Percentiles rank a stretch among this genome's conserved stretches.
Evolutionary conservation across 2,888 invertebrate genomes (phyloP).

Genomic region (Dolichomitus sp.): DNA sequence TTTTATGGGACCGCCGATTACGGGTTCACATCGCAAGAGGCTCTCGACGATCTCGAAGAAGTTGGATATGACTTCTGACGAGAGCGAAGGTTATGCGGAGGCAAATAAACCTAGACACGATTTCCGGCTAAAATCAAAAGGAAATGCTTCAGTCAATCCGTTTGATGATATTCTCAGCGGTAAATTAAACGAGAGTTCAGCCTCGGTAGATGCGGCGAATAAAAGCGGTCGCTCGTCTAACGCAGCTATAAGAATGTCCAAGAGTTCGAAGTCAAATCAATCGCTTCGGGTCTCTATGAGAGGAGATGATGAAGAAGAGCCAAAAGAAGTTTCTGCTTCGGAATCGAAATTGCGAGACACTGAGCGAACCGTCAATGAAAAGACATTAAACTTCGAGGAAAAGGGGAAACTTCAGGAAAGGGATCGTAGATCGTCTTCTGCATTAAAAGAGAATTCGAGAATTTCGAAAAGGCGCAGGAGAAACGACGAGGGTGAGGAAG

Average conservation of each 20-base stretch:
- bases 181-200: slow-evolving; percentile 6
- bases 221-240: background rate
- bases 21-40: slow-evolving; percentile 24
- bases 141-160: slow-evolving; percentile 49
- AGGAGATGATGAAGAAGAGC: background rate
- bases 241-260: background rate
- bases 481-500: background rate
- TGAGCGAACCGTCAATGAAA: background rate
- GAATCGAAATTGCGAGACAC: background rate
- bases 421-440: background rate
- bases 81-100: slow-evolving; percentile 33
- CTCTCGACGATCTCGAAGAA: slow-evolving; percentile 25
- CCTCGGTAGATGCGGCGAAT: background rate
- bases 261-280: background rate
- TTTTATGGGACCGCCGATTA: slow-evolving; percentile 42
- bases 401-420: background rate
- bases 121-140: slow-evolving; percentile 2
- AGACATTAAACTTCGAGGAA: background rate
- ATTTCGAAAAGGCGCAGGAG: background rate
- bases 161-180: slow-evolving; percentile 41
- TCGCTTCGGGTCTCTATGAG: background rate
- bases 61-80: slow-evolving; percentile 36
- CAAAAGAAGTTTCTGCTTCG: background rate
- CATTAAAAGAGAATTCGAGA: background rate
- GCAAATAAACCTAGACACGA: background rate